Conservation (phyloP, 2,888 invertebrate genomes). For the Dysmachus trigonus region DNA sequence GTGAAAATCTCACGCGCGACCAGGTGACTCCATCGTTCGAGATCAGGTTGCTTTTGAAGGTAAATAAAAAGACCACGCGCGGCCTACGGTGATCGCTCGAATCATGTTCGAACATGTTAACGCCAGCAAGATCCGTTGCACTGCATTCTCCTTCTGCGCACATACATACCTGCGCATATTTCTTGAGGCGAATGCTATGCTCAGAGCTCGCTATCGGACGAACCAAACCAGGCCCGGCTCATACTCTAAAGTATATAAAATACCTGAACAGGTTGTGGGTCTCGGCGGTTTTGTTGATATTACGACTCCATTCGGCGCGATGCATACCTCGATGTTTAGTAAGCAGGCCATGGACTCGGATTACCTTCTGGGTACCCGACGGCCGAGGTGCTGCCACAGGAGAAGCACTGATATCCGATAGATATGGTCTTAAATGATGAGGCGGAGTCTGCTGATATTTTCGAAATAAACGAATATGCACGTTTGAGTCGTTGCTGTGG, state of each 20-base stretch:
- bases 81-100: conserved; percentile 36
- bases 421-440: not conserved
- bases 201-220: not conserved
- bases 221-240: not conserved
- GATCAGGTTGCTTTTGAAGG: conserved; percentile 28
- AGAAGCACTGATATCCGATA: not conserved
- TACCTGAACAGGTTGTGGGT: not conserved
- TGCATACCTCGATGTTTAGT: not conserved
- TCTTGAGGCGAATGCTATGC: not conserved
- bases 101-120: conserved; percentile 40
- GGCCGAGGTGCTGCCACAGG: not conserved
- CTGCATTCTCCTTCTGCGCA: conserved; percentile 29
- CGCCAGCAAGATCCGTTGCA: conserved; percentile 33
- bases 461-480: not conserved
- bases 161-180: conserved; percentile 1
- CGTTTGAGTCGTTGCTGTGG: not conserved
- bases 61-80: conserved; percentile 22
- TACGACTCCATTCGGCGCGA: not conserved
- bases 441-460: conserved; percentile 2
- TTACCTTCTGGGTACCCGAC: conserved; percentile 13
- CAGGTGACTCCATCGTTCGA: conserved; percentile 24
- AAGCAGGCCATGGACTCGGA: conserved; percentile 38
- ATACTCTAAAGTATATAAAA: not conserved
- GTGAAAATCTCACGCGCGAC: conserved; percentile 33
- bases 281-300: conserved; percentile 4